Conservation (phyloP, 1,140 invertebrate species). For the Diabrotica virgifera region DNA sequence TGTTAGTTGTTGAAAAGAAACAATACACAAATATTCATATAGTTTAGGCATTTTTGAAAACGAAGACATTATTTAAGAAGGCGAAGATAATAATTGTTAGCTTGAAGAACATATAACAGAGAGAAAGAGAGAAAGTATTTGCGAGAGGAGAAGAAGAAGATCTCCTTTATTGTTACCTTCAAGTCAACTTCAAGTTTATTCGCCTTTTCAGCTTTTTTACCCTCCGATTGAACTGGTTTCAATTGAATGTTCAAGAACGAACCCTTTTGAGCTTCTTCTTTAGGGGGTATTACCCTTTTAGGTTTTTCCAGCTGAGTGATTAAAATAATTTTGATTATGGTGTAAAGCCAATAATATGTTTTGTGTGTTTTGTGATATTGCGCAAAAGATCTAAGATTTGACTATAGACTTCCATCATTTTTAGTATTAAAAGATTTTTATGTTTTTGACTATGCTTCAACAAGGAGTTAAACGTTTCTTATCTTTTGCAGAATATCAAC, state of each 20-base stretch:
- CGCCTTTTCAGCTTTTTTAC: constrained; percentile 44
- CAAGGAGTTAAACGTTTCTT: no score
- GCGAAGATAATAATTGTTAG: no score
- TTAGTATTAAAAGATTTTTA: no score
- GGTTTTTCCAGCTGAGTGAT: constrained; percentile 47
- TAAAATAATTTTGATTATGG: constrained; percentile 11
- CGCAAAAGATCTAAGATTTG: not conserved
- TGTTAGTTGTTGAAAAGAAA: no score
- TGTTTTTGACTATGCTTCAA: no score
- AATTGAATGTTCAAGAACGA: constrained; percentile 59
- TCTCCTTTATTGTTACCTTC: constrained; percentile 41
- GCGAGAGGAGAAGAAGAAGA: constrained; percentile 19
- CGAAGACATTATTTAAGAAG: no score
- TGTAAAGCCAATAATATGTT: not conserved
- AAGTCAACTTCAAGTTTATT: constrained; percentile 39
- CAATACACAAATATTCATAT: no score
- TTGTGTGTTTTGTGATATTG: no score
- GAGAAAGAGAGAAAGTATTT: no score
- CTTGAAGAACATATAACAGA: no score
- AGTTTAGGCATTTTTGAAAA: no score
- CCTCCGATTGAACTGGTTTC: constrained; percentile 57
- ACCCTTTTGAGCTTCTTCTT: constrained; percentile 56
- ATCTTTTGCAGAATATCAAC: no score
- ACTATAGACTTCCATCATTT: not conserved
- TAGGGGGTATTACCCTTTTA: constrained; percentile 55